Evolutionary conservation across 2,113 vertebrate genomes (phyloP).

Genomic region (Addax nasomaculatus): DNA sequence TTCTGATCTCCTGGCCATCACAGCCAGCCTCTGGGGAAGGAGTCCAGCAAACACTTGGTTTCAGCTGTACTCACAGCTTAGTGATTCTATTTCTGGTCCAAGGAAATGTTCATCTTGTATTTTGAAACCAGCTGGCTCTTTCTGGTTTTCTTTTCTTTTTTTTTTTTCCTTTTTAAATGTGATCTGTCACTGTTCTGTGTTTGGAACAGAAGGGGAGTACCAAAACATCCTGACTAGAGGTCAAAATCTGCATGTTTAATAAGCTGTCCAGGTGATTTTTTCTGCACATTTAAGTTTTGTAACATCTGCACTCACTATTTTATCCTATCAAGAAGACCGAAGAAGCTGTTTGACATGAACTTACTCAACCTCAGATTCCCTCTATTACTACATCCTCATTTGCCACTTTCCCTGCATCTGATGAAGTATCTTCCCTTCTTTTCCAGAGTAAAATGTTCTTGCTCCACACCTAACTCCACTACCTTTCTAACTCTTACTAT

Average conservation of each 20-base stretch:
- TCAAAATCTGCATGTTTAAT: not conserved
- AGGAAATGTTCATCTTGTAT: not conserved
- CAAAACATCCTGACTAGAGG: not conserved
- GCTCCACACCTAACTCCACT: not conserved
- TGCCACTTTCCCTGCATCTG: conserved; percentile 8
- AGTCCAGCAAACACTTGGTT: not conserved
- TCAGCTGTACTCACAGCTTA: not conserved
- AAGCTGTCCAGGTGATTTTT: not conserved
- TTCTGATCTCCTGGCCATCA: not conserved
- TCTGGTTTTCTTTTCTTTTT: not conserved
- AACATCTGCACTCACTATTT: not conserved
- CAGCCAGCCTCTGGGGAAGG: not conserved
- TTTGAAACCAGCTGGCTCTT: not conserved
- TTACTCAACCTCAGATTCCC: not conserved
- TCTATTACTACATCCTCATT: not conserved
- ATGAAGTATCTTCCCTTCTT: conserved; percentile 11
- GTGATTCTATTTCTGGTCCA: not conserved
- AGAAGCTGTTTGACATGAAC: not conserved
- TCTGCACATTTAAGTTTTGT: not conserved
- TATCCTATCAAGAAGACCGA: not conserved
- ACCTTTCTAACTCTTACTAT: not conserved
- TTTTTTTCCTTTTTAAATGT: not conserved
- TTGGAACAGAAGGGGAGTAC: not conserved
- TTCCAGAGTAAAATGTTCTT: not conserved
- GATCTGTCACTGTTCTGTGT: not conserved